Base-by-base conservation (phyloP, 2,888 invertebrate genomes). In the Nomada lathburiana region DNA sequence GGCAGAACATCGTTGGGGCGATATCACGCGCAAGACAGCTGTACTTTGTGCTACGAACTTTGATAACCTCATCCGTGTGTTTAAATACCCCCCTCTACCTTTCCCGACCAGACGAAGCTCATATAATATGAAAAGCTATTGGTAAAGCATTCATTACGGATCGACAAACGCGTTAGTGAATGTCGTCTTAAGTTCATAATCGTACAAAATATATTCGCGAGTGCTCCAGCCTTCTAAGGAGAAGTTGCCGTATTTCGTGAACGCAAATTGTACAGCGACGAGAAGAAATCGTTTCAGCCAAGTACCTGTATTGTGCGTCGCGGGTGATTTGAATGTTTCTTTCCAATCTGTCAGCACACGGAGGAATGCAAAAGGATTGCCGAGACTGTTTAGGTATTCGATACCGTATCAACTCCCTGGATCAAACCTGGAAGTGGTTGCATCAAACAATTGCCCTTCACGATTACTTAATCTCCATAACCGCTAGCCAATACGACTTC, bases 361-460 rank as follows among this genome's bases (percentile, higher is more conserved):
- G 93, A 94, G 94, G 94, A 94, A 94, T 94, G 94, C 94, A 94
- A 96, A 96, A 95, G 95, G 96, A 96, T 95, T 96, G 96, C 94
- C 96, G 96, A 94, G 97, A 97, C 94, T 97, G 97, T 96, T 95
- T 98, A 96, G 97, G 97, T 95, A 97, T 98, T 95, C 97, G 98
- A 95, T 96, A 96, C 96, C 97, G 98, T 95, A 96, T 97, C 94
- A 97, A 97, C 95, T 96, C 96, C 95, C 96, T 98, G 95, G 97
- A 98, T 95, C 98, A 98, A 95, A 98, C 98, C 94, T 98, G 97
- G 97, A 98, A 98, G 98, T 98, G 98, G 98, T 95, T 98, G 94
- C 98, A 98, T 94, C 98, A 98, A 94, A 98, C 98, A 88, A 97
- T 97, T 92, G 97, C 96, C 91, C 95, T 98, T 82, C 98, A 98